Base-by-base conservation (phyloP, 2,888 invertebrate species). In the Blastobasis lacticolella region DNA sequence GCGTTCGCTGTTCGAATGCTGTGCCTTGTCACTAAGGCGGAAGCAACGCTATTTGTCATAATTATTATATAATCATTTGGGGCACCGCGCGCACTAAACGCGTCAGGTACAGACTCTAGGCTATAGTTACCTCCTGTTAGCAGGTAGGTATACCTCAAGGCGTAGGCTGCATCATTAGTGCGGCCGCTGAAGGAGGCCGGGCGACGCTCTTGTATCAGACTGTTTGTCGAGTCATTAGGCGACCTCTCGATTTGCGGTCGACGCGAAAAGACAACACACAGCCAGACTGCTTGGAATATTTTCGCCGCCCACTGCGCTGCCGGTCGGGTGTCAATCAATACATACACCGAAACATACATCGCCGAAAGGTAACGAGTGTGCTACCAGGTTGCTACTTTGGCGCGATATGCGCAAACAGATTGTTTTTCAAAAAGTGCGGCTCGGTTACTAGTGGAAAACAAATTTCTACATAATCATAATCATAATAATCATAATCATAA, bases 191-290 rank as follows among this genome's bases (percentile, higher is more conserved):
- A 47, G 44, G 64, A 75, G 75, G 77, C 71, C 75, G 75, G 67
- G 67, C 69, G 67, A 75, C 70, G 60, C 63, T 62, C 66, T 71
- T 70, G 67, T 69, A 65, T 66, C 65, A 63, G 60, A 4, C 53
- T 64, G 61, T 66, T 63, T 67, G 57, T 59, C 51, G 46, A 62
- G 58, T 66, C 64, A 61, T 67, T 64, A 61, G 60, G 54, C 49
- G 50, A 23, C 23, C 42, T 60, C 63, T 65, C 58, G 59, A 64
- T 57, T 62, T 62, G 60, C 46, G 52, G 59, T 23, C 23, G 23
- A 23, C 1, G 23, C 23, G 23, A 23, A 59, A 58, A 60, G 56
- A 62, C 63, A 61, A 61, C 64, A 62, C 57, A 55, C 60, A 64
- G 49, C 50, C 42, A 10, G 7, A 38, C 54, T 59, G 56, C 55